phyloP scores from a whole-genome alignment of 92 coral and sea anemone genomes.

The Heliopora coerulea region DNA sequence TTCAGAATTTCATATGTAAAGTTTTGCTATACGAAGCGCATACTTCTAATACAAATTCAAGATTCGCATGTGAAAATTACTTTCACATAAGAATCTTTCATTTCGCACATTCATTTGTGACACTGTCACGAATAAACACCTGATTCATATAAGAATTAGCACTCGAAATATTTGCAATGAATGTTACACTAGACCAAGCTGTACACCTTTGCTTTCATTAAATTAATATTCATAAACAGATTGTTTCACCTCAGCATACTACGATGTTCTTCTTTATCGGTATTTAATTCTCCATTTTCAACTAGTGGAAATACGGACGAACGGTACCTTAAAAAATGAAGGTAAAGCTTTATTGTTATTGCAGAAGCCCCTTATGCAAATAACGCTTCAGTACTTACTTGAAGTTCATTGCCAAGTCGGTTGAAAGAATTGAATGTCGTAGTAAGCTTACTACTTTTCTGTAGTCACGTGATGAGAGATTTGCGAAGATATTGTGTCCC shows the following conservation, averaged over 20 bases:
- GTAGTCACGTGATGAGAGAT: slow-evolving; percentile 88
- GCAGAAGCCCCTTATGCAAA: background rate
- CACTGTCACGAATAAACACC: no score
- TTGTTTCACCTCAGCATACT: slow-evolving; percentile 93
- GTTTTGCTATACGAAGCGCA: no score
- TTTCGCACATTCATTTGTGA: no score
- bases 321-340: slow-evolving; percentile 60
- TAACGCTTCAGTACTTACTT: slow-evolving; percentile 62
- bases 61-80: no score
- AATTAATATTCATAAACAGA: no score
- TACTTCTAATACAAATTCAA: no score
- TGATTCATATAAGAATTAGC: no score
- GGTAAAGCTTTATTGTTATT: background rate
- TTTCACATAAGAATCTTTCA: no score
- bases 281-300: slow-evolving; percentile 73
- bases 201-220: no score
- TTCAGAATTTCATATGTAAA: no score
- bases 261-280: slow-evolving; percentile 74
- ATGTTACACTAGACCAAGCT: no score
- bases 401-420: slow-evolving; percentile 93
- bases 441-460: slow-evolving; percentile 93
- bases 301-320: slow-evolving; percentile 90
- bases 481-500: slow-evolving; percentile 99
- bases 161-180: no score
- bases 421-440: slow-evolving; percentile 93